phyloP scores from a whole-genome alignment of 2,797 vertebrate genomes.

The Ctenopoma multispine region DNA sequence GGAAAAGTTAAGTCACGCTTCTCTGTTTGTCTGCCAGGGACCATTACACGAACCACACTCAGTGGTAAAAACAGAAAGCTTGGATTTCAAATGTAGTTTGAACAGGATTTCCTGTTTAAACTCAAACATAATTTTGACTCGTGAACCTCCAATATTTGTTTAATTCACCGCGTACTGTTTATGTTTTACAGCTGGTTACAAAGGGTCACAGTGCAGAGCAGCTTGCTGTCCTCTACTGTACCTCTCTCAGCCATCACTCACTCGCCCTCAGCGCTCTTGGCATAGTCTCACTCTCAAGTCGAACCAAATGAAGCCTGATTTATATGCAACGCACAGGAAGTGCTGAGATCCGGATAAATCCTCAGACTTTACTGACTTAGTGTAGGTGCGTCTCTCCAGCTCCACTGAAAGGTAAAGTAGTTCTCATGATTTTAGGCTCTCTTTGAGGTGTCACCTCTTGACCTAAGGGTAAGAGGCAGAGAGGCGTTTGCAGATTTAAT shows the following conservation, averaged over 20 bases:
- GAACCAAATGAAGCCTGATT: slow-evolving; percentile 66
- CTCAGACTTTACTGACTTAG: slow-evolving; percentile 82
- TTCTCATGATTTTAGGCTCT: slow-evolving; percentile 82
- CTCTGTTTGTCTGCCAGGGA: neutral
- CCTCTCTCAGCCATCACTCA: slow-evolving; percentile 28
- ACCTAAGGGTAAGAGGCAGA: slow-evolving; percentile 76
- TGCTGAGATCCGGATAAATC: slow-evolving; percentile 81
- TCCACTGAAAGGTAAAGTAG: slow-evolving; percentile 81
- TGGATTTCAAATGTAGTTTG: slow-evolving; percentile 2
- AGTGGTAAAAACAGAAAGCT: neutral
- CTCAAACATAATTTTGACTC: neutral
- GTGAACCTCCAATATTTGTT: slow-evolving; percentile 6
- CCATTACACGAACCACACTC: neutral
- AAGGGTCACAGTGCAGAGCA: neutral
- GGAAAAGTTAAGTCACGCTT: slow-evolving; percentile 20
- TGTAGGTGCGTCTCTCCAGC: slow-evolving; percentile 69
- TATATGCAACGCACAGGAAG: slow-evolving; percentile 77
- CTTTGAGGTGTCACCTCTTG: slow-evolving; percentile 80
- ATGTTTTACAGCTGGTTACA: neutral
- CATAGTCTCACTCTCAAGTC: slow-evolving; percentile 44
- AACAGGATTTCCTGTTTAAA: slow-evolving; percentile 13
- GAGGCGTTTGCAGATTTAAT: slow-evolving; percentile 74
- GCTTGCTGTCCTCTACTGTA: slow-evolving; percentile 26
- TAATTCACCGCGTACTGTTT: neutral
- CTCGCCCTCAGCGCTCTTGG: slow-evolving; percentile 18